phyloP scores from a whole-genome alignment of 2,113 vertebrate species.

The Leptodactylus fuscus region DNA sequence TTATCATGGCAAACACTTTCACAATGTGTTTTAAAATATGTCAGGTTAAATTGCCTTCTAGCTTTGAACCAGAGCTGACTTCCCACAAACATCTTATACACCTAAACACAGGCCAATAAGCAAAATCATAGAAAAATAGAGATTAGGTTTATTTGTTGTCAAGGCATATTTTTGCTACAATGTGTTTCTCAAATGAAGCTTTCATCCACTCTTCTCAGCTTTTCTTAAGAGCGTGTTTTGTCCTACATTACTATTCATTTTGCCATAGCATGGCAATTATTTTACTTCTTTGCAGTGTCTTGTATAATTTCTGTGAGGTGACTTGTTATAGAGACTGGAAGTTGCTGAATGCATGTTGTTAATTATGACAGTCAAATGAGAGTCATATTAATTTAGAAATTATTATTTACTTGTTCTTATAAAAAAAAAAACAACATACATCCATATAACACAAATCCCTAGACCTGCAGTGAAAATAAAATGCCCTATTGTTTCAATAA shows the following conservation, averaged over 20 bases:
- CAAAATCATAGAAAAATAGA: constrained; percentile 41
- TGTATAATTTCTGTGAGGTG: constrained; percentile 7
- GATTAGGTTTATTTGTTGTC: constrained; percentile 44
- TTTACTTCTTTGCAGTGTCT: constrained; percentile 28
- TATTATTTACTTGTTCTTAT: constrained; percentile 47
- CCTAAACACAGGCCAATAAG: constrained; percentile 6
- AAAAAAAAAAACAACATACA: constrained; percentile 27
- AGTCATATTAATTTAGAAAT: constrained; percentile 53
- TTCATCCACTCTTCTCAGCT: constrained; percentile 27
- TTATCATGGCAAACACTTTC: not conserved
- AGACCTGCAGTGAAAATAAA: constrained; percentile 45
- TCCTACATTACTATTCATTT: constrained; percentile 35
- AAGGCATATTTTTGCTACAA: constrained; percentile 26
- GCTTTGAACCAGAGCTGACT: not conserved
- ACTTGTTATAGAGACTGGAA: constrained; percentile 23
- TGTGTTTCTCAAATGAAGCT: constrained; percentile 33
- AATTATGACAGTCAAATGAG: constrained; percentile 59
- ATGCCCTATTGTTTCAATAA: constrained; percentile 54
- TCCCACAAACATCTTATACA: not conserved
- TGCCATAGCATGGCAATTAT: constrained; percentile 30
- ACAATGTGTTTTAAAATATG: constrained; percentile 2
- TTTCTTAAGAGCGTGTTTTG: constrained; percentile 39
- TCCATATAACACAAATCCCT: constrained; percentile 47
- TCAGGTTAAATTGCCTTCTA: constrained; percentile 26
- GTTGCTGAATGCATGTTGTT: constrained; percentile 26